Conservation (phyloP, 1,140 invertebrate species). For the Leptoteleia sp. region DNA sequence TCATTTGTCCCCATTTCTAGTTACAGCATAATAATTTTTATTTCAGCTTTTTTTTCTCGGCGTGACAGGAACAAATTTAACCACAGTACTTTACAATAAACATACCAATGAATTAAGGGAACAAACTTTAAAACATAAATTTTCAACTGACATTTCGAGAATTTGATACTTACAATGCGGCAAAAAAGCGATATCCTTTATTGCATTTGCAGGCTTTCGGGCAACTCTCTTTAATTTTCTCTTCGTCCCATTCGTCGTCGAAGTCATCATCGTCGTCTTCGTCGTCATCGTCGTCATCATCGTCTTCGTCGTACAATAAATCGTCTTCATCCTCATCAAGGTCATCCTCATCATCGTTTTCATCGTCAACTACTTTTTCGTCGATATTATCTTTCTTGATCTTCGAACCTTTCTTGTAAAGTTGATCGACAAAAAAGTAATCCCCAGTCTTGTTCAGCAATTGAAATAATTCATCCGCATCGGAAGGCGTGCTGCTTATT, state of each 20-base stretch:
- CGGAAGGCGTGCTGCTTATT: slow-evolving; percentile 34
- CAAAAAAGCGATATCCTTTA: slow-evolving; percentile 78
- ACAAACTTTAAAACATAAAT: too few species aligned
- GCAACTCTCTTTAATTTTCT: slow-evolving; percentile 71
- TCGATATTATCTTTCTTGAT: too few species aligned
- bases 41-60: too few species aligned
- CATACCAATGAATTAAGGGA: too few species aligned
- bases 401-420: slow-evolving; percentile 69
- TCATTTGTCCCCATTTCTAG: too few species aligned
- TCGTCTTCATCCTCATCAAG: slow-evolving; percentile 52
- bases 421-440: slow-evolving; percentile 63
- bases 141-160: too few species aligned
- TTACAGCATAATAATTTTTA: too few species aligned
- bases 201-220: slow-evolving; percentile 75
- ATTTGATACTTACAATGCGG: slow-evolving; percentile 74
- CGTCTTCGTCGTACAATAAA: slow-evolving; percentile 49
- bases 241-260: slow-evolving; percentile 69
- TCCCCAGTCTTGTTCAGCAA: slow-evolving; percentile 50
- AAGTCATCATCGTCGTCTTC: slow-evolving; percentile 71
- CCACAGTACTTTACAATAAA: too few species aligned
- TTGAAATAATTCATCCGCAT: slow-evolving; percentile 1
- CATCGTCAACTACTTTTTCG: slow-evolving; percentile 5
- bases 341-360: slow-evolving; percentile 60
- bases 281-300: slow-evolving; percentile 70
- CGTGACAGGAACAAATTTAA: too few species aligned